Percentiles rank a stretch among this genome's conserved stretches.
Conservation (phyloP, 2,888 invertebrate species). For the Xylota segnis region DNA sequence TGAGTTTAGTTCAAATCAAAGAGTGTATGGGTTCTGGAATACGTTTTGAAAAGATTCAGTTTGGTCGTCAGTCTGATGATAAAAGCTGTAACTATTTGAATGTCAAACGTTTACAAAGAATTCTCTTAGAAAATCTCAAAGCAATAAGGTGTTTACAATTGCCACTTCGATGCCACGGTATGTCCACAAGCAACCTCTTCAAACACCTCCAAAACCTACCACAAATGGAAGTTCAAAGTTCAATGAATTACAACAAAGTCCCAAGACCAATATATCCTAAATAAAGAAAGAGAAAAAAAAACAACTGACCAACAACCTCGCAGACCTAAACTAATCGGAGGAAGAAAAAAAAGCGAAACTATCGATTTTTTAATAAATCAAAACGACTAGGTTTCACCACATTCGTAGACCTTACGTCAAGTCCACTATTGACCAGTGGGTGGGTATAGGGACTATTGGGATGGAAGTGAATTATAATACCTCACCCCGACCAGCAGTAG, state of each 20-base stretch:
- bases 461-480: constrained; percentile 25
- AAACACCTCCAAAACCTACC: neutral
- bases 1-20: no score
- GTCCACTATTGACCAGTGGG: constrained; percentile 14
- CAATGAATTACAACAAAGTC: constrained; percentile 44
- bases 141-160: no score
- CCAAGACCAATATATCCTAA: constrained; percentile 1
- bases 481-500: neutral
- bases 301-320: constrained; percentile 15
- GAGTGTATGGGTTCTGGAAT: no score
- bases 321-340: neutral
- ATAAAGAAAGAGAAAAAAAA: neutral
- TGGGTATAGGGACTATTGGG: constrained; percentile 4
- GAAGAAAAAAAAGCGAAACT: neutral
- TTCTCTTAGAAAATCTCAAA: no score
- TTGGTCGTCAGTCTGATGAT: no score
- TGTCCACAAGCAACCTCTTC: neutral
- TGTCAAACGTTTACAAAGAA: no score
- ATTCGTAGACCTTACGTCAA: constrained; percentile 14
- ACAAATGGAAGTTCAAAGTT: constrained; percentile 47
- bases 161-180: no score
- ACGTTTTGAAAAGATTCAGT: no score
- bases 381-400: constrained; percentile 25
- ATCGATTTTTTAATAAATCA: constrained; percentile 59
- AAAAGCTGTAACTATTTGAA: no score